Evolutionary conservation across 2,797 vertebrate species (phyloP), one percentile per base, ranked within the genome.

Genomic region (Peromyscus nudipes): DNA sequence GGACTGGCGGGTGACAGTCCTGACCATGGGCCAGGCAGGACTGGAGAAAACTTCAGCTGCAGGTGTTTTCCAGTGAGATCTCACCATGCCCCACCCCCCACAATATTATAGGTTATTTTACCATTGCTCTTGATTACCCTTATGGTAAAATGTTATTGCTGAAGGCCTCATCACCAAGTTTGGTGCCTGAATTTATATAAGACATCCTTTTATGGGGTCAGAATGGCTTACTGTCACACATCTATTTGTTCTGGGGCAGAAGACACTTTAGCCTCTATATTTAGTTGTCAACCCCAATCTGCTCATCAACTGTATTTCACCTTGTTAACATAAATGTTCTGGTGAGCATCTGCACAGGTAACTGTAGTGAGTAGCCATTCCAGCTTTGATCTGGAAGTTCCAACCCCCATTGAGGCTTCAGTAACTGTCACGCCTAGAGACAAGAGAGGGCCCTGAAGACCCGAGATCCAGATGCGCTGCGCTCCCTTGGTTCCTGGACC

Each of bases 171-270:
- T 62, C 4, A 62, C 11, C 11, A 29, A n/a, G 12, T 46, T 64
- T 77, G 43, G 31, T 34, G 21, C 31, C 37, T 40, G 14, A 65
- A 73, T 96, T 89, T 85, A 31, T 89, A 73, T 55, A 65, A 14
- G 37, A 4, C 27, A 85, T 75, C n/a, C 3, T 65, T 29, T 89
- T 46, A 34, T 92, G 31, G 37, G 84, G 62, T 88, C 83, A 92
- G 37, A 46, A 69, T 4, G 37, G n/a, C n/a, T 52, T 73, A 34
- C 73, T 25, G 52, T 79, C 19, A 11, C 52, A 80, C n/a, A 89
- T 92, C 46, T 60, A 43, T 31, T 64, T 95, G 52, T 77, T 95
- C 37, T 84, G 52, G 37, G 57, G 25, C 21, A 96, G 37, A 91
- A 81, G 34, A 89, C 3, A 80, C 16, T 80, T 91, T 8, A 49